These are phyloP conservation scores for Gallinago nigripennis DNA, from an alignment of 2,797 vertebrate genomes.

Conservation along the genomic window DNA sequence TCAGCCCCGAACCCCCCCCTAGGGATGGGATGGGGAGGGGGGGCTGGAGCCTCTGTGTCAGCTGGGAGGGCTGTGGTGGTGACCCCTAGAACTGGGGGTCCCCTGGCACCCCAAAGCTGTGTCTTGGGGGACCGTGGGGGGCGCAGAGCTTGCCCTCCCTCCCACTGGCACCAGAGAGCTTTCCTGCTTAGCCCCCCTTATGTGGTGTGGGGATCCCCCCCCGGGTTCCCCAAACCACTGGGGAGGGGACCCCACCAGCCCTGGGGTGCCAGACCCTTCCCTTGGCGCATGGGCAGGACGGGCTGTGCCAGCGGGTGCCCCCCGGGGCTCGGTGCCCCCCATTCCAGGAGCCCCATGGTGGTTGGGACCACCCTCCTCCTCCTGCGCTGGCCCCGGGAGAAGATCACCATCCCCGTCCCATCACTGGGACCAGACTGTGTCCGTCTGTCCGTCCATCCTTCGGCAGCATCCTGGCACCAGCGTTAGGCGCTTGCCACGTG, in stretches of 20 bases:
- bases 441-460: accelerated
- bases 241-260: neutral
- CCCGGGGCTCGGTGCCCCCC: accelerated
- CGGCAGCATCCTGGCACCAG: neutral
- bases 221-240: neutral
- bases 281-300: accelerated
- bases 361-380: neutral
- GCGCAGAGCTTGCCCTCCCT: neutral
- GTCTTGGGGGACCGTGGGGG: too few species aligned
- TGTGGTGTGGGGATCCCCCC: accelerated
- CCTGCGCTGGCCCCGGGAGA: neutral
- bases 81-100: neutral
- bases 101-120: neutral
- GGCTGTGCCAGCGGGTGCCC: neutral
- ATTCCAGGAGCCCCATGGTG: accelerated
- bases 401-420: accelerated
- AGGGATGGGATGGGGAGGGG: neutral
- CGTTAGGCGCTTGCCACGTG: accelerated
- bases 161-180: accelerated
- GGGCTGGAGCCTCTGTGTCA: neutral
- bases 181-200: neutral
- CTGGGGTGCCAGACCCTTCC: neutral
- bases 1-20: neutral
- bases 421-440: neutral
- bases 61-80: accelerated